Evolutionary conservation across 2,797 vertebrate genomes (phyloP).

Genomic region (Coluber constrictor): DNA sequence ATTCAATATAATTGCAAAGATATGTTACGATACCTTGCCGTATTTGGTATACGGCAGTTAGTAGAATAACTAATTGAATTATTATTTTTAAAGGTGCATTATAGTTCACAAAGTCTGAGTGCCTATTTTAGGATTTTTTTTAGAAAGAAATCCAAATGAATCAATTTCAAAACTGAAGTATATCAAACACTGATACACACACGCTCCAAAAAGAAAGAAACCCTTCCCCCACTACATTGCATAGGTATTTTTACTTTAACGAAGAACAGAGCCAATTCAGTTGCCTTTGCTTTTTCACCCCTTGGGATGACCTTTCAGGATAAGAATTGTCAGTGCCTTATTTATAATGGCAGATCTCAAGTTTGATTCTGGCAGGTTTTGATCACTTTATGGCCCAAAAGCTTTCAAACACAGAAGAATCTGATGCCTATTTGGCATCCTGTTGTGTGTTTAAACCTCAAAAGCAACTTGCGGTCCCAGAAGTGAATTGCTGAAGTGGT

Average conservation of each 20-base stretch:
- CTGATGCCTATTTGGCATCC: conserved; percentile 65
- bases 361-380: conserved; percentile 81
- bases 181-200: background rate
- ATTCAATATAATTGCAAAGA: conserved; percentile 1
- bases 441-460: conserved; percentile 63
- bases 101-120: background rate
- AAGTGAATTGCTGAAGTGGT: conserved; percentile 68
- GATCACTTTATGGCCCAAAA: conserved; percentile 78
- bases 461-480: conserved; percentile 66
- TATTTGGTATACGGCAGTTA: background rate
- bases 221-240: background rate
- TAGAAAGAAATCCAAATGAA: background rate
- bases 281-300: conserved; percentile 51
- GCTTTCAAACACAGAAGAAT: conserved; percentile 70
- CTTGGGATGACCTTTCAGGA: conserved; percentile 57
- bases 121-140: conserved; percentile 19
- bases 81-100: background rate
- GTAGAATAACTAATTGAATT: background rate
- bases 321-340: conserved; percentile 71
- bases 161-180: background rate
- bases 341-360: conserved; percentile 78
- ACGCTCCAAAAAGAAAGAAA: conserved; percentile 11
- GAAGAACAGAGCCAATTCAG: conserved; percentile 41
- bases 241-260: conserved; percentile 36
- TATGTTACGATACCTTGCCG: background rate